Base-by-base conservation (phyloP, 2,888 invertebrate genomes). In the Sisyra terminalis region DNA sequence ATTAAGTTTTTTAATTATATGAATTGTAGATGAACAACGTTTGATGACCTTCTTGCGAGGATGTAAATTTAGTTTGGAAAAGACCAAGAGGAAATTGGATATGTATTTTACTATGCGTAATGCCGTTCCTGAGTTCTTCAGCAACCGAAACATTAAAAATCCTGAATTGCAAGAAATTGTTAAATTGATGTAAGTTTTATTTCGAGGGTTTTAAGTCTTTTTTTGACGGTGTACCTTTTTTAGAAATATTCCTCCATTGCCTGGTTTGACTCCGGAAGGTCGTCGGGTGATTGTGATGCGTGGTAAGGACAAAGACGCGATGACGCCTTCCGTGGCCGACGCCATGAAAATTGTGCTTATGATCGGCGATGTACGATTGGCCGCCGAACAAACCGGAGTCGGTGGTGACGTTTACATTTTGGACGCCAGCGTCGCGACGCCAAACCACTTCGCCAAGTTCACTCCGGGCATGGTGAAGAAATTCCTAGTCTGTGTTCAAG, bases 91-190 rank as follows among this genome's bases (percentile, higher is more conserved):
- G 55, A 87, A 87, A 61, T 63, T 87, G 55, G 87, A 87, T 60
- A 84, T 86, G 82, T 87, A 85, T 63, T 86, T 85, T 60, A 86
- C 87, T 8, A 83, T 86, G 82, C 70, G 85, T 15, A 71, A 78
- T 4, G 81, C 84, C 1, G 75, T 81, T 29, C 87, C 88, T 0
- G 87, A 88, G 57, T 81, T 87, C 63, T 87, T 86, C 61, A 65
- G 69, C 45, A 76, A 84, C 57, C 71, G 85, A 47, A 85, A 87
- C 55, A 71, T 85, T 47, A 73, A 65, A 8, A 71, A 74, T 36
- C 78, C 80, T 1, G 82, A 84, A 52, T 60, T 86, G n/a, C 70
- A 73, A 52, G 75, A 79, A 50, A 73, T 85, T 41, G 57, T 74
- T 44, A 74, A 72, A 51, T 60, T 73, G 53, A 70, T 80, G 86